Evolutionary conservation across 1,140 invertebrate species (phyloP).

Genomic region (Manduca sexta): DNA sequence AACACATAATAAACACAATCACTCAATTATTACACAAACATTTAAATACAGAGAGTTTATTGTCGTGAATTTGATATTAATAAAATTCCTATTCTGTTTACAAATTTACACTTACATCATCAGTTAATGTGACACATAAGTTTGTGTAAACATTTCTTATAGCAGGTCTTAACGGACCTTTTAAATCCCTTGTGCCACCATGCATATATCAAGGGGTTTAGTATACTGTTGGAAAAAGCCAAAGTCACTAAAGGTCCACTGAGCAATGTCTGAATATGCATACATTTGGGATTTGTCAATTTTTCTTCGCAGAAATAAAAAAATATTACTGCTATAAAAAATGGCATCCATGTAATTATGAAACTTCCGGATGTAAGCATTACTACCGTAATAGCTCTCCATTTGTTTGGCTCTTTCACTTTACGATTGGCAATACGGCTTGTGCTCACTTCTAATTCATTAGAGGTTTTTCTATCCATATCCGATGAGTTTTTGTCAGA

Average conservation of each 20-base stretch:
- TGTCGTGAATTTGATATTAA: too few species aligned
- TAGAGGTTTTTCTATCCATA: background rate
- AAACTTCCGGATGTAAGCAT: slow-evolving; percentile 74
- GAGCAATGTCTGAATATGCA: slow-evolving; percentile 59
- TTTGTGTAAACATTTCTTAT: slow-evolving; percentile 25
- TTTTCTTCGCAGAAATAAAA: slow-evolving; percentile 70
- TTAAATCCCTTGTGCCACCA: slow-evolving; percentile 80
- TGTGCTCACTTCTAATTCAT: background rate
- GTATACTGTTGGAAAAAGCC: slow-evolving; percentile 78
- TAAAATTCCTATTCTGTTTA: too few species aligned
- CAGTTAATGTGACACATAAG: slow-evolving; percentile 16
- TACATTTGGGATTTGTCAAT: slow-evolving; percentile 53
- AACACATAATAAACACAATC: too few species aligned
- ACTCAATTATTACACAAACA: too few species aligned
- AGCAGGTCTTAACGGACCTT: slow-evolving; percentile 30
- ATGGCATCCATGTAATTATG: slow-evolving; percentile 61
- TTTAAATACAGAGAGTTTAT: too few species aligned
- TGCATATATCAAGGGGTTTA: slow-evolving; percentile 83
- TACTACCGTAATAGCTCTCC: slow-evolving; percentile 74
- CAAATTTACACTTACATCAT: background rate
- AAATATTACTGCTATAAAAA: slow-evolving; percentile 65
- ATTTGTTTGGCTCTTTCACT: slow-evolving; percentile 64
- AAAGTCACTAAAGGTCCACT: slow-evolving; percentile 72
- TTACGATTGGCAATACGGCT: slow-evolving; percentile 9
- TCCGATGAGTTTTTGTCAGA: slow-evolving; percentile 5